phyloP scores from a whole-genome alignment of 2,888 invertebrate species.

The Arrhopalites spinosus region DNA sequence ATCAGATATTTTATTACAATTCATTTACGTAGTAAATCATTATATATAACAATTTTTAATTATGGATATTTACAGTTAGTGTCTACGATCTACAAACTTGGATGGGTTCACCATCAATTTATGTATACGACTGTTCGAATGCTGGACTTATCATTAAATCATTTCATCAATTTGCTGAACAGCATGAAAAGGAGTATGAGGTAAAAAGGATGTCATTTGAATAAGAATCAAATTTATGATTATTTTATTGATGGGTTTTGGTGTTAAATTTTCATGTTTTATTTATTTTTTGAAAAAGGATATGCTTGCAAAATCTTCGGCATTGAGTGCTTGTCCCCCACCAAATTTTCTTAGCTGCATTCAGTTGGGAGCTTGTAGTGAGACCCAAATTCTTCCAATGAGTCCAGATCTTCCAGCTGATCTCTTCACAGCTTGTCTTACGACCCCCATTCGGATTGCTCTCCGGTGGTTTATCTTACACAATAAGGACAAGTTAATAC shows the following conservation, averaged over 20 bases:
- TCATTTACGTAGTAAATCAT: too few relatives aligned
- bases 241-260: background rate
- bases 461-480: slow-evolving; percentile 92
- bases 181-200: slow-evolving; percentile 83
- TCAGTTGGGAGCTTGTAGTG: slow-evolving; percentile 92
- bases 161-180: slow-evolving; percentile 85
- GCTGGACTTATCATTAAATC: slow-evolving; percentile 95
- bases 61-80: too few relatives aligned
- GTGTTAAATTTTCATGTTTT: background rate
- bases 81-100: slow-evolving; percentile 97
- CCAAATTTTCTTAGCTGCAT: slow-evolving; percentile 82
- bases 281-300: slow-evolving; percentile 34
- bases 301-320: slow-evolving; percentile 49
- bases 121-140: slow-evolving; percentile 98
- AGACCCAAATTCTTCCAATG: slow-evolving; percentile 94
- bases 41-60: too few relatives aligned
- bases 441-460: slow-evolving; percentile 96
- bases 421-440: slow-evolving; percentile 96
- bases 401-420: slow-evolving; percentile 96
- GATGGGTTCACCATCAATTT: slow-evolving; percentile 99
- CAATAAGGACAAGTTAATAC: slow-evolving; percentile 78
- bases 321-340: slow-evolving; percentile 51
- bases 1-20: too few relatives aligned
- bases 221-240: slow-evolving; percentile 1
- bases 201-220: slow-evolving; percentile 57